phyloP scores from a whole-genome alignment of 2,113 vertebrate species.

The Sapayoa aenigma region DNA sequence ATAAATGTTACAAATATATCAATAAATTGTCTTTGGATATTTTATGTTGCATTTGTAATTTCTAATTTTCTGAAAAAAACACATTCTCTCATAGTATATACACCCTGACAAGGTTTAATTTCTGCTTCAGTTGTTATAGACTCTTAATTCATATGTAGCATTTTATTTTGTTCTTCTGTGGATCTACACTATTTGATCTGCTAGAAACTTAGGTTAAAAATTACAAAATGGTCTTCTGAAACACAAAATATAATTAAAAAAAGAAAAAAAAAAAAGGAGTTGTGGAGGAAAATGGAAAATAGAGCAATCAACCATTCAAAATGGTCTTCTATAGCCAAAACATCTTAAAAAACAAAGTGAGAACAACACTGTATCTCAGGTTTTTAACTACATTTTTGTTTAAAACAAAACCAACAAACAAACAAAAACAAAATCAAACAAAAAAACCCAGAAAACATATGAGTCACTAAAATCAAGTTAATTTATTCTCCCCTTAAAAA shows the following conservation, averaged over 20 bases:
- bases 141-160: neutral
- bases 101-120: neutral
- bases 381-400: neutral
- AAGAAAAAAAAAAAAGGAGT: too few species aligned
- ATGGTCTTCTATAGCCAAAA: neutral
- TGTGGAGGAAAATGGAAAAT: fast-evolving
- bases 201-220: neutral
- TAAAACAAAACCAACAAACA: too few species aligned
- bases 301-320: neutral
- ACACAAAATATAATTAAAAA: neutral
- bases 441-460: neutral
- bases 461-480: neutral
- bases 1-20: neutral
- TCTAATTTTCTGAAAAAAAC: neutral
- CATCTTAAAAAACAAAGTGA: fast-evolving
- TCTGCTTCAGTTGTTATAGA: neutral
- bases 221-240: neutral
- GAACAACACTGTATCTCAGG: neutral
- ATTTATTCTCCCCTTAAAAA: neutral
- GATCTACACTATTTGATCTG: neutral
- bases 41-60: neutral
- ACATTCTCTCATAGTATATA: neutral
- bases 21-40: neutral
- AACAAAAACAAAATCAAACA: too few species aligned
- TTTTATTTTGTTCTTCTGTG: neutral